phyloP scores from a whole-genome alignment of 2,888 invertebrate species.

The Macrophya alboannulata region DNA sequence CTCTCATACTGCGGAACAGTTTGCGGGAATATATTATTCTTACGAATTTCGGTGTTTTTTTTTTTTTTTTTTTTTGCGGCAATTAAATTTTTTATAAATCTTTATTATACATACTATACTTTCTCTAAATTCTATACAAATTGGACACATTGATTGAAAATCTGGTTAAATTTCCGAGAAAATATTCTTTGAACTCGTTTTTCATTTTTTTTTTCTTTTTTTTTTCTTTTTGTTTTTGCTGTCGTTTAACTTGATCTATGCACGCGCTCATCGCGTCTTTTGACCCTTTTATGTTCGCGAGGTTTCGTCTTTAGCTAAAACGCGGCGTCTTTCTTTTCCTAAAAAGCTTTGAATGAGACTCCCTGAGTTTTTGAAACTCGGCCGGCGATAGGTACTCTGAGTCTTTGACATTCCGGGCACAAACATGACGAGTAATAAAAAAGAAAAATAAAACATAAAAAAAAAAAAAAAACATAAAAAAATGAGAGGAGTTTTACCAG shows the following conservation, averaged over 20 bases:
- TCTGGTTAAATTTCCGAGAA: too few species aligned
- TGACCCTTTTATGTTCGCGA: conserved; percentile 21
- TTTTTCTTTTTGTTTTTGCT: too few species aligned
- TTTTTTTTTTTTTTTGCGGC: background rate
- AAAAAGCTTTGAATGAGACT: conserved; percentile 31
- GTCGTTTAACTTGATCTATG: conserved; percentile 32
- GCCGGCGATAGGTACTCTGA: conserved; percentile 3
- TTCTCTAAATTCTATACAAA: too few species aligned
- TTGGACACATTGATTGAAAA: too few species aligned
- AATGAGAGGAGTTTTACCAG: conserved; percentile 25
- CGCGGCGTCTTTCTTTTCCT: background rate
- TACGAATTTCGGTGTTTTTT: background rate
- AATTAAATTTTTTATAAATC: background rate
- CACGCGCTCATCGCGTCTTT: conserved; percentile 9
- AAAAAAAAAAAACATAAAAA: background rate
- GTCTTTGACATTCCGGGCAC: conserved; percentile 45
- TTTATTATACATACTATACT: background rate
- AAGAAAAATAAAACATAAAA: background rate
- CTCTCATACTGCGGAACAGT: background rate
- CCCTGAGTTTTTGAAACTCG: conserved; percentile 31
- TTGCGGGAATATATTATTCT: background rate
- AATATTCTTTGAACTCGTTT: background rate
- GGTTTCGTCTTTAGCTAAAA: background rate
- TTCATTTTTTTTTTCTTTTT: background rate
- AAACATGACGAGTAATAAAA: conserved; percentile 31